A percentile compares a stretch with the other conserved stretches of the same genome.
phyloP scores from a whole-genome alignment of 2,888 invertebrate genomes.

The Meteorus cinctellus region DNA sequence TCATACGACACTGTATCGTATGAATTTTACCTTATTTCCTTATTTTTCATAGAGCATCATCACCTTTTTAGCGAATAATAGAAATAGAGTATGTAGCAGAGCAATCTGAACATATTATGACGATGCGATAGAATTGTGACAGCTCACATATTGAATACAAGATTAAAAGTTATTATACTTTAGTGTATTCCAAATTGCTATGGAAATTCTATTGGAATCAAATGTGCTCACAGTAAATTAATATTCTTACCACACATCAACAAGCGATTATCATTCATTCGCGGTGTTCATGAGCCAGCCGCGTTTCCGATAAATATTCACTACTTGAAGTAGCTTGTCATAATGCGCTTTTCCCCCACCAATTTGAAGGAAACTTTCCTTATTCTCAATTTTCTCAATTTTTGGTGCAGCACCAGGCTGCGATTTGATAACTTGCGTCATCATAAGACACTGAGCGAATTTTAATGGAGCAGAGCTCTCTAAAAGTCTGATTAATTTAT shows the following conservation, averaged over 20 bases:
- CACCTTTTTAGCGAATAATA: too few species aligned
- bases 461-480: slow-evolving; percentile 61
- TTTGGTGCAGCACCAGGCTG: slow-evolving; percentile 59
- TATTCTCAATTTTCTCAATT: slow-evolving; percentile 58
- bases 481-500: slow-evolving; percentile 58
- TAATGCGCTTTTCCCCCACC: slow-evolving; percentile 60
- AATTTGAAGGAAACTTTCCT: slow-evolving; percentile 58
- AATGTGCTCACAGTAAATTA: background rate
- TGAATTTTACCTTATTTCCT: too few species aligned
- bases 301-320: slow-evolving; percentile 60
- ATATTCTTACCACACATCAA: background rate
- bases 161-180: too few species aligned
- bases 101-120: too few species aligned
- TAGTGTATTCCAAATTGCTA: too few species aligned
- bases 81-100: too few species aligned
- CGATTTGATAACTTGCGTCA: slow-evolving; percentile 70
- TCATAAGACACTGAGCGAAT: slow-evolving; percentile 68
- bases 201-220: background rate
- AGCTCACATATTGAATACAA: too few species aligned
- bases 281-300: slow-evolving; percentile 60
- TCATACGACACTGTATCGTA: too few species aligned
- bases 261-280: background rate
- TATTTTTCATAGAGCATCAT: too few species aligned
- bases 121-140: too few species aligned
- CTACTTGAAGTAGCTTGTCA: slow-evolving; percentile 62